Base-by-base conservation (phyloP, 2,797 vertebrate genomes). In the Neolamprologus multifasciatus region DNA sequence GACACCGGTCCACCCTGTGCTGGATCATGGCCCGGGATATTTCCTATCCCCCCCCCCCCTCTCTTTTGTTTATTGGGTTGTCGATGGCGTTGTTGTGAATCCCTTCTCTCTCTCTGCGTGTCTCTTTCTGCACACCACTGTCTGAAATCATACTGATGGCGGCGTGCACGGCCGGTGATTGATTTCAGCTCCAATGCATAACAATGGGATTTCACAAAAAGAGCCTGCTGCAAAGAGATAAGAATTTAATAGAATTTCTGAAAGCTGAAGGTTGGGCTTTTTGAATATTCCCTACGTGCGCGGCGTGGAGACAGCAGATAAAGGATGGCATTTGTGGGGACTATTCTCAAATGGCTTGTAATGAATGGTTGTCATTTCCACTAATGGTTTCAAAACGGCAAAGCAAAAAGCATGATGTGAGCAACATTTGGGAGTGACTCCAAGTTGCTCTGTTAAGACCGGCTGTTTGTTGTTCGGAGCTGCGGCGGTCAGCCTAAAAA, bases 181-280 rank as follows among this genome's bases (percentile, higher is more conserved):
- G 97, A 98, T 97, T 96, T 97, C 96, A 97, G 97, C 97, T 94
- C 91, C 94, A 96, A 95, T 92, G 93, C 94, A 95, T 97, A 97
- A 98, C 98, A 98, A 99, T 98, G 94, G 96, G 90, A 96, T 95
- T 89, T 95, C 95, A 90, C 95, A 95, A 96, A 96, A 97, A 97
- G 94, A 96, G 97, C 95, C 98, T 99, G 98, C 96, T 96, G 97
- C 96, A 96, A 94, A 96, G 96, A 96, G 98, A 99, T 99, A 99
- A 99, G 98, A 96, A 96, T 97, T 98, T 97, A 98, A 98, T 98
- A 98, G 98, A 98, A 98, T 98, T 97, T 97, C 96, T 97, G 97
- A 98, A 98, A 97, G 97, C 97, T 97, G 95, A 96, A 98, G 97
- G 96, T 98, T 97, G 94, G 95, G 97, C 97, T 97, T 97, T 97